These are phyloP conservation scores for Marisa cornuarietis DNA, from an alignment of 1,140 invertebrate species.

Conservation along the genomic window DNA sequence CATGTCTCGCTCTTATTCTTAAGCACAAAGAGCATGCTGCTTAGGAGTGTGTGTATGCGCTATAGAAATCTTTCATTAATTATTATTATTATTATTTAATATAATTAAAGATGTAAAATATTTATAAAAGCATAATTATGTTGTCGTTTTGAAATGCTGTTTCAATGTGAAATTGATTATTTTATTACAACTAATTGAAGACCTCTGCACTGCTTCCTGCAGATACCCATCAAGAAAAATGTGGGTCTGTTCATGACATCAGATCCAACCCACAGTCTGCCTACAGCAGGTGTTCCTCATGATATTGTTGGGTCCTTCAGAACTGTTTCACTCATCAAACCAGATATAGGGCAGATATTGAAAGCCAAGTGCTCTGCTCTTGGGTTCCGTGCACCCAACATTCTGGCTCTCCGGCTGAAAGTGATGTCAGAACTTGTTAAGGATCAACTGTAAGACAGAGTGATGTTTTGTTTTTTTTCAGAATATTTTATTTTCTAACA, in stretches of 20 bases:
- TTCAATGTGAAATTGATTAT: no score
- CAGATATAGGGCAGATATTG: conserved; percentile 59
- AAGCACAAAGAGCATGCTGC: no score
- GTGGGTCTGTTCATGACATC: conserved; percentile 60
- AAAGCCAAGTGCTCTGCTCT: conserved; percentile 60
- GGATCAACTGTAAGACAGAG: conserved; percentile 59
- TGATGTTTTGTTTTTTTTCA: neutral
- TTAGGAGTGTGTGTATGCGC: no score
- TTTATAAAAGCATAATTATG: no score
- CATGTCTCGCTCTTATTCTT: no score
- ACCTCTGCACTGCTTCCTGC: conserved; percentile 7
- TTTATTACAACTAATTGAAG: no score
- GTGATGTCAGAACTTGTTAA: conserved; percentile 59
- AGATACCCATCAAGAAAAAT: conserved; percentile 54
- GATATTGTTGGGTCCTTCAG: conserved; percentile 61
- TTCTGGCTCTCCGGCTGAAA: conserved; percentile 60
- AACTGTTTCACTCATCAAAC: conserved; percentile 57
- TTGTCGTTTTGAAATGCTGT: no score
- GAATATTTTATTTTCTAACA: neutral
- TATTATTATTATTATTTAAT: no score
- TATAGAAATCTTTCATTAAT: no score
- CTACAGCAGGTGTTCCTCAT: conserved; percentile 41
- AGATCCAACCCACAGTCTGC: conserved; percentile 32
- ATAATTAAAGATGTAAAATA: no score
- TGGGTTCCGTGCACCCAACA: conserved; percentile 58